phyloP scores from a whole-genome alignment of 2,113 vertebrate genomes.

The Ceratotherium simum region DNA sequence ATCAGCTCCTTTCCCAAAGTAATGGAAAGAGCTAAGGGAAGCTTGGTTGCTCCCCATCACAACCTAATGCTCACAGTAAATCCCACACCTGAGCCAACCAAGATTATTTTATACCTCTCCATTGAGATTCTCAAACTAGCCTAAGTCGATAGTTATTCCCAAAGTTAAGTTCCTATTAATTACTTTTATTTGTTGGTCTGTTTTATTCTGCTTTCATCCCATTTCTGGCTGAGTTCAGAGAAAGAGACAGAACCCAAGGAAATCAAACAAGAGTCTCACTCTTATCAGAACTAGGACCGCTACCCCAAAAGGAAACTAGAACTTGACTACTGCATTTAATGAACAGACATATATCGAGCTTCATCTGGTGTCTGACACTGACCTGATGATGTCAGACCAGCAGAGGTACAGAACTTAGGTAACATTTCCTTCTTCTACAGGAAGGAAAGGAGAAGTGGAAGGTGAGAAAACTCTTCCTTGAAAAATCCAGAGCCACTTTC shows the following conservation, averaged over 20 bases:
- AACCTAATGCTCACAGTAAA: background rate
- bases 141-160: background rate
- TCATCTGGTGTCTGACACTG: background rate
- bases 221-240: slow-evolving; percentile 15
- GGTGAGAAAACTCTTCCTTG: background rate
- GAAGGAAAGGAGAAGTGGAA: background rate
- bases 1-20: background rate
- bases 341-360: background rate
- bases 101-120: background rate
- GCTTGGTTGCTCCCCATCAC: background rate
- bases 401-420: background rate
- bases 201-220: slow-evolving; percentile 16
- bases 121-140: background rate
- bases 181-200: background rate
- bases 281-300: background rate
- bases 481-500: slow-evolving; percentile 22
- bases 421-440: background rate
- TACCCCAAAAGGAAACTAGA: background rate
- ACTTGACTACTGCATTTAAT: background rate
- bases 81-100: background rate
- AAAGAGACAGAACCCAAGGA: slow-evolving; percentile 23
- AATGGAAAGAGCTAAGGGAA: background rate
- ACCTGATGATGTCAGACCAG: background rate
- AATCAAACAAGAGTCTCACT: slow-evolving; percentile 26
- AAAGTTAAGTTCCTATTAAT: slow-evolving; percentile 23